A percentile compares a stretch with the other conserved stretches of the same genome.
These are phyloP conservation scores for Lampropteryx suffumata DNA, from an alignment of 2,888 invertebrate species.

Conservation along the genomic window DNA sequence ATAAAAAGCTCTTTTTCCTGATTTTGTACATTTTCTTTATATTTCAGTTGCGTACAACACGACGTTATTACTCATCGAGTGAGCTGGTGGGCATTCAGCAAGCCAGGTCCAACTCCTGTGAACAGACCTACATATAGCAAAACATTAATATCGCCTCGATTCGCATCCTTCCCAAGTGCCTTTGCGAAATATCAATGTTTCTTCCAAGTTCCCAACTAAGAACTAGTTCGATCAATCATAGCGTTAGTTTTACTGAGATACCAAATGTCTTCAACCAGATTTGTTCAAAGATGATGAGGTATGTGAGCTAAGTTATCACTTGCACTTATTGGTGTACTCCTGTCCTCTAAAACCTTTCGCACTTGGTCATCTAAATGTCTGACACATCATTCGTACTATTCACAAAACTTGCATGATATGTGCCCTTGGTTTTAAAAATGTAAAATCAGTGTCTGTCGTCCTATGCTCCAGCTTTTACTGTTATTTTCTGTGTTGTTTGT, in stretches of 20 bases:
- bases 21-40: slow-evolving; percentile 60
- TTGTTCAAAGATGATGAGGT: slow-evolving; percentile 27
- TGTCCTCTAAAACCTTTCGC: slow-evolving; percentile 22
- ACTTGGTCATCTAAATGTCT: slow-evolving; percentile 24
- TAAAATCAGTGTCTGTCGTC: slow-evolving; percentile 11
- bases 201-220: slow-evolving; percentile 43
- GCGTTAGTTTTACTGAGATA: slow-evolving; percentile 19
- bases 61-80: slow-evolving; percentile 90
- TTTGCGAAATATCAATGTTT: slow-evolving; percentile 53
- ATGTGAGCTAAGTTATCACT: slow-evolving; percentile 28
- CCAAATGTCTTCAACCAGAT: slow-evolving; percentile 31
- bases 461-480: slow-evolving; percentile 15
- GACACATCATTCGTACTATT: slow-evolving; percentile 22
- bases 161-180: slow-evolving; percentile 62
- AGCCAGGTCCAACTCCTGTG: slow-evolving; percentile 91
- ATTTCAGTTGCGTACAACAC: slow-evolving; percentile 89
- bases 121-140: slow-evolving; percentile 92
- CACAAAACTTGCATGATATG: slow-evolving; percentile 14
- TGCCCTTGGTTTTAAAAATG: slow-evolving; percentile 10
- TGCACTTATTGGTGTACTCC: slow-evolving; percentile 27
- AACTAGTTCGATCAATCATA: slow-evolving; percentile 21
- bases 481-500: slow-evolving; percentile 7
- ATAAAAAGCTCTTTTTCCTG: slow-evolving; percentile 41
- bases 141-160: slow-evolving; percentile 44
- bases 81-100: slow-evolving; percentile 88